Percentiles rank a stretch among this genome's conserved stretches.
Conservation (phyloP, 2,888 invertebrate species). For the Deroplatys truncata region DNA sequence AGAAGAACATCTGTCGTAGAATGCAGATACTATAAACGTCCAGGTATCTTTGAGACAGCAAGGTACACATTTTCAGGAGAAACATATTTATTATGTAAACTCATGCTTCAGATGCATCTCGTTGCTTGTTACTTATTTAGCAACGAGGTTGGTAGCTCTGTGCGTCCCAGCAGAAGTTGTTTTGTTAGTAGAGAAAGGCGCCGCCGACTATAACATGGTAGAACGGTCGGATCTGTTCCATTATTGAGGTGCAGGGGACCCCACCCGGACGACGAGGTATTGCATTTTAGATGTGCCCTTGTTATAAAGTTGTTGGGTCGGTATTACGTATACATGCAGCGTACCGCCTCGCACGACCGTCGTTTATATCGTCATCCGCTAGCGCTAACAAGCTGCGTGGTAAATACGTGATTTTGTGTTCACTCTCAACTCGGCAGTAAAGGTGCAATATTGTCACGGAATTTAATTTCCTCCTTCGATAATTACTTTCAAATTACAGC, state of each 20-base stretch:
- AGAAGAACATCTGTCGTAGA: too few species aligned
- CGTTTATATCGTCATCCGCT: background rate
- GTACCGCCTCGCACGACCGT: background rate
- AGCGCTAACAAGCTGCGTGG: background rate
- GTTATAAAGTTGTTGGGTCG: background rate
- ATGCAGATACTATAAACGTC: too few species aligned
- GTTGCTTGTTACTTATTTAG: background rate
- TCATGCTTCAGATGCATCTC: background rate
- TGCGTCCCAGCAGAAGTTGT: background rate
- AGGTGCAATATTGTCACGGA: background rate
- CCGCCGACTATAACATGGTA: background rate
- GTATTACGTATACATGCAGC: background rate
- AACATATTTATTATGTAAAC: too few species aligned
- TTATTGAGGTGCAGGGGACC: background rate
- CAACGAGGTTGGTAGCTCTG: background rate
- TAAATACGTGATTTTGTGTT: background rate
- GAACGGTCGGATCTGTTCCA: background rate
- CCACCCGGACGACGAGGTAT: background rate
- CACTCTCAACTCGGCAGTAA: background rate
- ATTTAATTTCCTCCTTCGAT: background rate
- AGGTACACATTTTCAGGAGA: too few species aligned
- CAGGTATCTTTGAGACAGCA: too few species aligned
- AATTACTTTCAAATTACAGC: background rate
- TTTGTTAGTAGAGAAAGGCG: background rate
- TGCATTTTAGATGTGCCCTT: background rate